phyloP scores from a whole-genome alignment of 2,888 invertebrate genomes.

The Rotaria macrura region DNA sequence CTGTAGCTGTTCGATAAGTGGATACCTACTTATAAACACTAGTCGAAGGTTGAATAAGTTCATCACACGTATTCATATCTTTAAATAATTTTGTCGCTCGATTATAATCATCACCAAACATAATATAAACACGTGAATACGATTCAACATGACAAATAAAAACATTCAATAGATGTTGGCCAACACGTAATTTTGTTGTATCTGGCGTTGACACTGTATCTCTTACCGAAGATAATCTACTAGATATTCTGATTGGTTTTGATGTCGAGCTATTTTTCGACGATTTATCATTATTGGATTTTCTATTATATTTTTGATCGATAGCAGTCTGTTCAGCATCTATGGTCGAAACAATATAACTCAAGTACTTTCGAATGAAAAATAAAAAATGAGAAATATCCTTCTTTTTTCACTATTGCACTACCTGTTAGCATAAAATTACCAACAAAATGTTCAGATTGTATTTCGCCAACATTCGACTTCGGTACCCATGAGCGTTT shows the following conservation, averaged over 20 bases:
- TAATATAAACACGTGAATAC: background rate
- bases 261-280: background rate
- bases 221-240: background rate
- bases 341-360: background rate
- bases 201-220: background rate
- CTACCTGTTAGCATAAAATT: background rate
- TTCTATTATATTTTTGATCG: background rate
- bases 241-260: background rate
- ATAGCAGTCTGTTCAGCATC: background rate
- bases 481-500: background rate
- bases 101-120: constrained; percentile 3
- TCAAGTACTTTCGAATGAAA: background rate
- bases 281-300: background rate
- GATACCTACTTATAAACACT: background rate
- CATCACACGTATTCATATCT: background rate
- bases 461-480: background rate
- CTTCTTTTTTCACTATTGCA: background rate
- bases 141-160: background rate
- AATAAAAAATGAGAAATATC: background rate
- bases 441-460: background rate
- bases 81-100: background rate
- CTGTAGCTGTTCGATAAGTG: too few species aligned
- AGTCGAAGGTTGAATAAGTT: background rate
- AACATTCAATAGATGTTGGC: background rate
- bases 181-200: background rate